Base-by-base conservation (phyloP, 2,113 vertebrate species). In the Scolopax mira region DNA sequence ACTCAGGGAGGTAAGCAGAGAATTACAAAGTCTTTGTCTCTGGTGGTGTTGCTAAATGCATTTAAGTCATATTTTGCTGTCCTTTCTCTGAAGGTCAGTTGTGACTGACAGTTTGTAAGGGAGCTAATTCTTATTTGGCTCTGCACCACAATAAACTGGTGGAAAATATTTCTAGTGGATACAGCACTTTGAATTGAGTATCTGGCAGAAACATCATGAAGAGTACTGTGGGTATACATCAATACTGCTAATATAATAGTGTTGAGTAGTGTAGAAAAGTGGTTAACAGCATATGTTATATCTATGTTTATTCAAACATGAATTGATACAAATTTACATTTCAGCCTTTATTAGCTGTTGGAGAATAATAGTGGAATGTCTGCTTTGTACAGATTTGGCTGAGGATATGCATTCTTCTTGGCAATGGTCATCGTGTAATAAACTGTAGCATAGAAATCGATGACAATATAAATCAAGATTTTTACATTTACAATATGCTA, bases 301-400 rank as follows among this genome's bases (percentile, higher is more conserved):
- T 79, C 49, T 78, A 4, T 93, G 55, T 84, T 95, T 94, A 82
- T 75, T 92, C 85, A 78, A 92, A 92, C 51, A 49, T 37, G 12
- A 66, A 77, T 41, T 75, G 48, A 85, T 93, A 84, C 24, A 88
- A n/a, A 88, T 66, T 91, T 87, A 58, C 33, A 55, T 82, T 97
- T 85, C 65, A 87, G 72, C 31, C 30, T 90, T 75, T 75, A 67
- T 88, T 48, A 94, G 28, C 48, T 94, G 37, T 54, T 93, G 46
- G n/a, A 64, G 52, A 84, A 71, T 70, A 72, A 31, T 28, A 66
- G 25, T 62, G 35, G 52, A 88, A 88, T 15, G 7, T 67, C 41
- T 85, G 54, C 44, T 93, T 83, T 83, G 42, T 85, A 77, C 18
- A 49, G 25, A 64, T 89, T 89, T 91, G 81, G 44, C 60, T 83